phyloP scores from a whole-genome alignment of 1,140 invertebrate species.

The Zaprionus camerounensis region DNA sequence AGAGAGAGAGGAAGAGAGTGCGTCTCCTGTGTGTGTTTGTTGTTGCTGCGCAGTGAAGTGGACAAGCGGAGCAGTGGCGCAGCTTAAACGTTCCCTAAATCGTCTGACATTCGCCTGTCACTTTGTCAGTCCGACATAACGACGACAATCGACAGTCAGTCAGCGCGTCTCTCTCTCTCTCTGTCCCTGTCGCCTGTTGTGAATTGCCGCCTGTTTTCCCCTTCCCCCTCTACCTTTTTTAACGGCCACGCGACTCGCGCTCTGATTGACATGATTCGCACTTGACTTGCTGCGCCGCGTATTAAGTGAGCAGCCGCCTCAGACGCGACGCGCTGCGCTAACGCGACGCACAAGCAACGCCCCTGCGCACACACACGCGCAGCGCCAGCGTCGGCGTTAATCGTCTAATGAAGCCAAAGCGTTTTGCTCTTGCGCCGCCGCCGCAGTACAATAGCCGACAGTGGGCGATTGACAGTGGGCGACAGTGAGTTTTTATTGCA shows the following conservation, averaged over 20 bases:
- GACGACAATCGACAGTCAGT: constrained; percentile 1
- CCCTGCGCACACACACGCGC: constrained; percentile 14
- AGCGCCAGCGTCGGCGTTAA: constrained; percentile 46
- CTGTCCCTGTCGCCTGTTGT: not conserved
- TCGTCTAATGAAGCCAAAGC: constrained; percentile 78
- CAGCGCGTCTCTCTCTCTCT: not conserved
- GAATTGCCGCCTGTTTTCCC: not conserved
- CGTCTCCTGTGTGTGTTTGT: constrained; percentile 48
- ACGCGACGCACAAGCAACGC: constrained; percentile 9
- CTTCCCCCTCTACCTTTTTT: constrained; percentile 36
- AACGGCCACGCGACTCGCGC: constrained; percentile 47
- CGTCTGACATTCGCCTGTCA: constrained; percentile 79
- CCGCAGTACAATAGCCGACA: constrained; percentile 15
- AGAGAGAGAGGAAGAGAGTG: constrained; percentile 10
- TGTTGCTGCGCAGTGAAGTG: constrained; percentile 74
- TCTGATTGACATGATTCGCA: constrained; percentile 77
- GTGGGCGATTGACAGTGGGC: constrained; percentile 17
- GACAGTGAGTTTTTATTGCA: not conserved
- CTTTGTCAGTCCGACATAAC: constrained; percentile 53
- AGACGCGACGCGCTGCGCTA: not conserved
- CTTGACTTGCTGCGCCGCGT: constrained; percentile 74
- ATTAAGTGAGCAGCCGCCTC: constrained; percentile 57
- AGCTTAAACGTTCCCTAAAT: constrained; percentile 76
- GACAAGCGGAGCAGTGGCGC: constrained; percentile 59
- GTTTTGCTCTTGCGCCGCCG: constrained; percentile 54